Evolutionary conservation across 2,888 invertebrate species (phyloP), one percentile per base, ranked within the genome.

Genomic region (Dynastes maya): DNA sequence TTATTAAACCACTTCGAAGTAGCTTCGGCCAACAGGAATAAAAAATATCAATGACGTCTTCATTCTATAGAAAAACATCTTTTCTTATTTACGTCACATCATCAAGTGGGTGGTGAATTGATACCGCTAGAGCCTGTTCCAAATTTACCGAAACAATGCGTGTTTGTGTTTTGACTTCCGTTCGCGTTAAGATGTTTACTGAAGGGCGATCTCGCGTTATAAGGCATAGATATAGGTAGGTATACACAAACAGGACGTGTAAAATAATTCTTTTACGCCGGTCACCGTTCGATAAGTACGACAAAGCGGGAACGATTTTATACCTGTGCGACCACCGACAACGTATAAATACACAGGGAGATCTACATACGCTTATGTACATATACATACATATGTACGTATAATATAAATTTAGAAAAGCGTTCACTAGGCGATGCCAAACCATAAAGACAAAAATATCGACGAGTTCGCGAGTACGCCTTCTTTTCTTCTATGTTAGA

Each of bases 391-490:
- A 27, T 72, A 53, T 58, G 40, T 55, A 53, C 32, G 58, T 72
- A 58, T 58, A 58, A 53, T 51, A 45, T 72, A 72, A 72, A 72
- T 72, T 72, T 72, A 72, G 72, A 72, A 72, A 58, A 72, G 72
- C 72, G 72, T 58, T 72, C 72, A 72, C 72, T 72, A 45, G 55
- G 72, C 58, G 72, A 72, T 72, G 72, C 72, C 72, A 72, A 72
- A 72, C 72, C 72, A 58, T 72, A 72, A 72, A 72, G 72, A 72
- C 72, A 72, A 72, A 72, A 72, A 72, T 72, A 72, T 58, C 72
- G 58, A 58, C 58, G 72, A 72, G 72, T 72, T 72, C 72, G 72
- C 72, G 72, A 72, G 58, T 72, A 72, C 58, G 72, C 72, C 72
- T 72, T 72, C 72, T 72, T 72, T 72, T 72, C 72, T 72, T 72